Evolutionary conservation across 2,888 invertebrate genomes (phyloP).

Genomic region (Napeogenes sylphis): DNA sequence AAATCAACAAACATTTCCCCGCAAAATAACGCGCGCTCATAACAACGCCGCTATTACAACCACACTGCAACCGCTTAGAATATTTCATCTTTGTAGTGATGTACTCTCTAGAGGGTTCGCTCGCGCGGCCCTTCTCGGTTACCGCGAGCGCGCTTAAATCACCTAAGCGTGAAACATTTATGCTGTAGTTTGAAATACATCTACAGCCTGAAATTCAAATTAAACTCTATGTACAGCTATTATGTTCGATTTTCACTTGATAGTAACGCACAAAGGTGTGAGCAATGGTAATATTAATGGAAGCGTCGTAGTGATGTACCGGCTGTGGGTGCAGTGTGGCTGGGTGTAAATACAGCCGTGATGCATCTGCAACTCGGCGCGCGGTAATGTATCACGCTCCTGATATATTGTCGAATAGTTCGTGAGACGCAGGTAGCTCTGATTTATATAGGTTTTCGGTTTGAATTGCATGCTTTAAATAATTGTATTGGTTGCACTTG

Average conservation of each 20-base stretch:
- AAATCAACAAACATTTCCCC: slow-evolving; percentile 15
- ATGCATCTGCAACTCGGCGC: slow-evolving; percentile 14
- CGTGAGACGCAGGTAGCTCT: slow-evolving; percentile 17
- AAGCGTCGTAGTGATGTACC: slow-evolving; percentile 22
- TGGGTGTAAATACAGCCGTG: slow-evolving; percentile 18
- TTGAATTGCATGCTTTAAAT: slow-evolving; percentile 19
- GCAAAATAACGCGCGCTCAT: slow-evolving; percentile 6
- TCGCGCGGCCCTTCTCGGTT: slow-evolving; percentile 20
- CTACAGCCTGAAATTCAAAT: slow-evolving; percentile 6
- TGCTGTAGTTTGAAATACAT: slow-evolving; percentile 16
- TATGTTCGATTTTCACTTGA: not conserved
- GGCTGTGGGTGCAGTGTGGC: slow-evolving; percentile 19
- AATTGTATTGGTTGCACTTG: slow-evolving; percentile 6
- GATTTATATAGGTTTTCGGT: slow-evolving; percentile 20
- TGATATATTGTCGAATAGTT: slow-evolving; percentile 18
- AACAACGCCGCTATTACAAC: slow-evolving; percentile 8
- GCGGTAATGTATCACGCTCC: slow-evolving; percentile 20
- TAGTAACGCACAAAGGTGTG: slow-evolving; percentile 16
- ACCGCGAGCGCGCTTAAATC: slow-evolving; percentile 32
- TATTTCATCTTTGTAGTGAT: slow-evolving; percentile 18
- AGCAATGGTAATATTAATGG: slow-evolving; percentile 27
- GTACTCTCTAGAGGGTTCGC: slow-evolving; percentile 3
- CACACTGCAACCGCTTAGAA: slow-evolving; percentile 8
- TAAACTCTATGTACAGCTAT: not conserved
- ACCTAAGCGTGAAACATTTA: slow-evolving; percentile 33